These are phyloP conservation scores for Drosophila mayaguana DNA, from an alignment of 2,888 invertebrate species.

Conservation along the genomic window DNA sequence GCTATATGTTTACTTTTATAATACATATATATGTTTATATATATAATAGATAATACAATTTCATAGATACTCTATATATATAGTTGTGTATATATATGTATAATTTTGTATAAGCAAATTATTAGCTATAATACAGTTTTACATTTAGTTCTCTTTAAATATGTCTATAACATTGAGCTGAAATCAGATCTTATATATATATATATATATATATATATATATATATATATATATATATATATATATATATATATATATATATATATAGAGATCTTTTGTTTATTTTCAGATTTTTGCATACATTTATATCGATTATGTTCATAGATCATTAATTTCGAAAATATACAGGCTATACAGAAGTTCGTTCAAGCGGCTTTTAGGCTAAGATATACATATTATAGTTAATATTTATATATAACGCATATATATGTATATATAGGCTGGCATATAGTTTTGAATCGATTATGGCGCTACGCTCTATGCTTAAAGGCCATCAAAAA, in stretches of 20 bases:
- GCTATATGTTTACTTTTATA: conserved; percentile 56
- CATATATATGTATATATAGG: conserved; percentile 10
- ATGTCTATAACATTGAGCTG: conserved; percentile 53
- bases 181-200: conserved; percentile 27
- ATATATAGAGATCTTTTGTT: conserved; percentile 12
- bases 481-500: conserved; percentile 62
- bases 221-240: conserved; percentile 17
- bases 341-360: conserved; percentile 25
- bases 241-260: conserved; percentile 20
- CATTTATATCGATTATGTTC: conserved; percentile 3
- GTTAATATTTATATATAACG: conserved; percentile 13
- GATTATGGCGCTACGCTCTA: conserved; percentile 41
- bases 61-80: conserved; percentile 17
- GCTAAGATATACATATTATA: conserved; percentile 31
- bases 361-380: conserved; percentile 29
- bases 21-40: conserved; percentile 19
- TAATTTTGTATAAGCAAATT: conserved; percentile 36
- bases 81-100: conserved; percentile 19
- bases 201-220: conserved; percentile 12
- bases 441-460: conserved; percentile 21
- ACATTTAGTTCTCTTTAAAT: conserved; percentile 26
- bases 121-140: conserved; percentile 54
- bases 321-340: conserved; percentile 12
- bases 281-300: conserved; percentile 11
- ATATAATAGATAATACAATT: conserved; percentile 50